phyloP scores from a whole-genome alignment of 2,797 vertebrate genomes.

The Tinamus major region DNA sequence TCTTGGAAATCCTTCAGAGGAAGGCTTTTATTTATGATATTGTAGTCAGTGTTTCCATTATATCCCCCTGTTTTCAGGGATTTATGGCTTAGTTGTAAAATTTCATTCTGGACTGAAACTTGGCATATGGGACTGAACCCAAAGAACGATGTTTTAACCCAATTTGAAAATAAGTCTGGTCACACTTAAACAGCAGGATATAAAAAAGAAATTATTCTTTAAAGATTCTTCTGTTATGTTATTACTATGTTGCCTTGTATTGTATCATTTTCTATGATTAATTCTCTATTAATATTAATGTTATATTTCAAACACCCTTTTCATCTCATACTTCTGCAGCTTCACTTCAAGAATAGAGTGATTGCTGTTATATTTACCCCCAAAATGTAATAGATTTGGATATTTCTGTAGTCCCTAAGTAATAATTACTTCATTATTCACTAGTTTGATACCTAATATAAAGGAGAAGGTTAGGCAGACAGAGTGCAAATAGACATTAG shows the following conservation, averaged over 20 bases:
- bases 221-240: not conserved
- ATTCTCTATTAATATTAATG: not conserved
- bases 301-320: not conserved
- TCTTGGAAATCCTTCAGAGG: conserved; percentile 76
- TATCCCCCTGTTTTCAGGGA: conserved; percentile 61
- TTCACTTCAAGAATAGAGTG: not conserved
- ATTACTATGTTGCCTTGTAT: not conserved
- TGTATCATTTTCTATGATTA: not conserved
- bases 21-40: conserved; percentile 74
- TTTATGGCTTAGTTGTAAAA: conserved; percentile 75
- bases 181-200: not conserved
- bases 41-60: conserved; percentile 73
- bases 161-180: conserved; percentile 47
- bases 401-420: not conserved
- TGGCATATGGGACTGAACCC: conserved; percentile 5
- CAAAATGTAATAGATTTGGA: not conserved
- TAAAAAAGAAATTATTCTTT: not conserved
- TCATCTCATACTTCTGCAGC: not conserved
- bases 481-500: not conserved
- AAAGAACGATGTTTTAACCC: conserved; percentile 27
- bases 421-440: not conserved
- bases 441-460: not conserved
- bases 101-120: conserved; percentile 50
- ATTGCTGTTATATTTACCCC: not conserved
- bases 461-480: not conserved